Conservation (phyloP, 2,797 vertebrate genomes). For the Melanogrammus aeglefinus region DNA sequence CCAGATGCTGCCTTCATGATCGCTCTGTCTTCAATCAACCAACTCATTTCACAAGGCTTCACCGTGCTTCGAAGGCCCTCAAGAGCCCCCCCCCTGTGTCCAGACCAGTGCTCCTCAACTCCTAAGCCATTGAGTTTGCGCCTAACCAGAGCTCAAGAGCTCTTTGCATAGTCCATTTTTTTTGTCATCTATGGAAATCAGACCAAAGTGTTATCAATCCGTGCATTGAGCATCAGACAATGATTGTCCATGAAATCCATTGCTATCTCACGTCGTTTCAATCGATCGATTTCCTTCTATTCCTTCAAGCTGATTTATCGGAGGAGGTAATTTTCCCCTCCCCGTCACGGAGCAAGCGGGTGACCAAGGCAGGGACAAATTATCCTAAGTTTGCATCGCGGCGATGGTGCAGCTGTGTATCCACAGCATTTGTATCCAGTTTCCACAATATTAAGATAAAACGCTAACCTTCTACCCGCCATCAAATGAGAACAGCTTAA, state of each 20-base stretch:
- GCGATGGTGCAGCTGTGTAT: too few relatives aligned
- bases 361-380: background rate
- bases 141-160: background rate
- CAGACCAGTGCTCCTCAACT: constrained; percentile 14
- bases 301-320: too few relatives aligned
- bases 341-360: background rate
- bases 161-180: background rate
- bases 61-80: constrained; percentile 11
- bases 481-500: background rate
- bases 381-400: background rate
- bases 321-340: background rate
- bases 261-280: background rate
- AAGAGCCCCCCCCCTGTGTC: constrained; percentile 24
- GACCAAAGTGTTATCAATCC: background rate
- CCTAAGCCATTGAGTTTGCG: background rate
- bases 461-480: background rate
- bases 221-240: background rate
- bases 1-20: constrained; percentile 1
- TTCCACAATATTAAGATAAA: background rate
- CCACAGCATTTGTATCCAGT: background rate
- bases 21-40: constrained; percentile 15
- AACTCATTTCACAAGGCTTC: constrained; percentile 15
- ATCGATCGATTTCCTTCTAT: background rate
- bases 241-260: background rate
- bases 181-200: background rate